Evolutionary conservation across 2,797 vertebrate species (phyloP).

Genomic region (Hyperoplus immaculatus): DNA sequence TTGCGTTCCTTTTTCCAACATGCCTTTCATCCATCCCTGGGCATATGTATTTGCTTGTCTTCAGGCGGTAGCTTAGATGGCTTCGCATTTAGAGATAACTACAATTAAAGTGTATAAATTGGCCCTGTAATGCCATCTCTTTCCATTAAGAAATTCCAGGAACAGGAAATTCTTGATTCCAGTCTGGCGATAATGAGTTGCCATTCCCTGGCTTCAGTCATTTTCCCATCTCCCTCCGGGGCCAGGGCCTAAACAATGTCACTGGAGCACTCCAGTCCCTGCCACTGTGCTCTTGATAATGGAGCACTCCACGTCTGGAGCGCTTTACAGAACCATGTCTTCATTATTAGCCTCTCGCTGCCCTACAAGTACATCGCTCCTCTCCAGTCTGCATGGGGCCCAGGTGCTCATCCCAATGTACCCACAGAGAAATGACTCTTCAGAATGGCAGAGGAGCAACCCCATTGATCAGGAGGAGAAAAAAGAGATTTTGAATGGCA

Average conservation of each 20-base stretch:
- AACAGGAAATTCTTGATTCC: constrained; percentile 85
- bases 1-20: constrained; percentile 25
- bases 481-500: constrained; percentile 68
- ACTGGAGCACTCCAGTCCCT: constrained; percentile 74
- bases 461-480: constrained; percentile 63
- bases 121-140: constrained; percentile 30
- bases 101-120: constrained; percentile 26
- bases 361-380: constrained; percentile 65
- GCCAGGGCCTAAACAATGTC: constrained; percentile 82
- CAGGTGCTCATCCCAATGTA: constrained; percentile 74
- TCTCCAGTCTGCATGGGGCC: constrained; percentile 70
- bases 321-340: constrained; percentile 73
- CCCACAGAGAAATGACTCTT: constrained; percentile 76
- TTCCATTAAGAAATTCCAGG: constrained; percentile 62
- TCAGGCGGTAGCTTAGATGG: constrained; percentile 13
- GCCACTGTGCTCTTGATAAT: constrained; percentile 77
- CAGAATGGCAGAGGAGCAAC: constrained; percentile 63
- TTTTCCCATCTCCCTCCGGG: constrained; percentile 77
- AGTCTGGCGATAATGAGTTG: constrained; percentile 83
- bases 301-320: constrained; percentile 77
- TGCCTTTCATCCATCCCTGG: constrained; percentile 25
- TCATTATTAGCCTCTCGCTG: constrained; percentile 78
- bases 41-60: constrained; percentile 39
- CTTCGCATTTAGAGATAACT: constrained; percentile 34
- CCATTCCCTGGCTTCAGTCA: constrained; percentile 73